Conservation (phyloP, 1,140 invertebrate genomes). For the Chrysoperla carnea region DNA sequence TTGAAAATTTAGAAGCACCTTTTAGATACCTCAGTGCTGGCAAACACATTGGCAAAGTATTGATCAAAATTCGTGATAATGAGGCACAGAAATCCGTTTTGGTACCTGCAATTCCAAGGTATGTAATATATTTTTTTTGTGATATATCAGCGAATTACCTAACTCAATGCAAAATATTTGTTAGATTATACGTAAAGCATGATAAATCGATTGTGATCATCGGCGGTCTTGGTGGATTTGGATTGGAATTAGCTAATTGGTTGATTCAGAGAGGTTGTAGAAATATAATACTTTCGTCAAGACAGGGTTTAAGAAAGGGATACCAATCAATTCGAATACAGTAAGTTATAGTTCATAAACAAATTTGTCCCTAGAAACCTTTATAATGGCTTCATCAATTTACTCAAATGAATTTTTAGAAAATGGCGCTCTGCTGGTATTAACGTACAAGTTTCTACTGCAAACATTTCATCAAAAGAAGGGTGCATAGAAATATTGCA, state of each 20-base stretch:
- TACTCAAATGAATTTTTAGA: conserved; percentile 13
- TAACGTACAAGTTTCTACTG: conserved; percentile 24
- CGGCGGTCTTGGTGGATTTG: conserved; percentile 78
- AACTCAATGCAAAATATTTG: conserved; percentile 12
- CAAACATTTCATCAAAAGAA: conserved; percentile 22
- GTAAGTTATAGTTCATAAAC: conserved; percentile 10
- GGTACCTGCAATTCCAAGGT: conserved; percentile 31
- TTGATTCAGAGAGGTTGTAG: conserved; percentile 61
- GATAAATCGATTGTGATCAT: conserved; percentile 28
- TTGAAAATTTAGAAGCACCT: conserved; percentile 40
- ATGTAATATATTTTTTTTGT: conserved; percentile 12
- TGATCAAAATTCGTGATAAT: conserved; percentile 47
- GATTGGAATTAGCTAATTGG: conserved; percentile 81
- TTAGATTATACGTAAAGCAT: conserved; percentile 27
- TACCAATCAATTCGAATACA: conserved; percentile 52
- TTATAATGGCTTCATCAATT: no score
- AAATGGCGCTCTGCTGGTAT: conserved; percentile 29
- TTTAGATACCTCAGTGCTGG: conserved; percentile 64
- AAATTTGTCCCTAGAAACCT: no score
- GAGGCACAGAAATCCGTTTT: conserved; percentile 18
- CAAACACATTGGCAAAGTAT: conserved; percentile 74
- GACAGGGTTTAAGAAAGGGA: conserved; percentile 56
- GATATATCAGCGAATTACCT: background rate
- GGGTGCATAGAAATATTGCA: conserved; percentile 33
- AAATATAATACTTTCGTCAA: conserved; percentile 62